Conservation (phyloP, 1,140 invertebrate genomes). For the Camponotus vicinus region DNA sequence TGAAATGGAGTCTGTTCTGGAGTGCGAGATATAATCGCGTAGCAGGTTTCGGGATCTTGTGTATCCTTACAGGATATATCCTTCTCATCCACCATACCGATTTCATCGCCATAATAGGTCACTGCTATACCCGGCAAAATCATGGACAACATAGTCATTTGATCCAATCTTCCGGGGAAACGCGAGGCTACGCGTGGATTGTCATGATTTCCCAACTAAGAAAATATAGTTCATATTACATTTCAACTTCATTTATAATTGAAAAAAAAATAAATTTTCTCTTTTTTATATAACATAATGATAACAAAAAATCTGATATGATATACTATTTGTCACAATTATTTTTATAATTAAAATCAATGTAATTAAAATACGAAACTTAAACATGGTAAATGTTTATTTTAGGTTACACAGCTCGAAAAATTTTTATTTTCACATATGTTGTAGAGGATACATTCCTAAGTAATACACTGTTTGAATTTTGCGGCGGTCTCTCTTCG, state of each 20-base stretch:
- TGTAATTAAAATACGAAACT: no score
- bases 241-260: neutral
- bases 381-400: no score
- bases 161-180: constrained; percentile 89
- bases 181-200: constrained; percentile 88
- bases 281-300: no score
- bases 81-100: constrained; percentile 91
- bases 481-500: no score
- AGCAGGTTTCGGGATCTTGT: constrained; percentile 87
- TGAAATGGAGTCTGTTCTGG: constrained; percentile 91
- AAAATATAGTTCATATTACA: neutral
- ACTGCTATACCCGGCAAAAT: constrained; percentile 92
- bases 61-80: constrained; percentile 88
- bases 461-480: no score
- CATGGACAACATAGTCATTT: constrained; percentile 91
- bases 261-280: neutral
- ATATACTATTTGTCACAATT: no score
- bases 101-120: constrained; percentile 94
- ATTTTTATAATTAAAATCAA: no score
- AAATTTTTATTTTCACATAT: no score
- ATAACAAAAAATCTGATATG: no score
- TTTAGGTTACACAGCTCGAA: no score
- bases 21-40: constrained; percentile 88
- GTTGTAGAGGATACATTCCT: no score
- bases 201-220: constrained; percentile 91